Base-by-base conservation (phyloP, 1,140 invertebrate genomes). In the Cepaea nemoralis region DNA sequence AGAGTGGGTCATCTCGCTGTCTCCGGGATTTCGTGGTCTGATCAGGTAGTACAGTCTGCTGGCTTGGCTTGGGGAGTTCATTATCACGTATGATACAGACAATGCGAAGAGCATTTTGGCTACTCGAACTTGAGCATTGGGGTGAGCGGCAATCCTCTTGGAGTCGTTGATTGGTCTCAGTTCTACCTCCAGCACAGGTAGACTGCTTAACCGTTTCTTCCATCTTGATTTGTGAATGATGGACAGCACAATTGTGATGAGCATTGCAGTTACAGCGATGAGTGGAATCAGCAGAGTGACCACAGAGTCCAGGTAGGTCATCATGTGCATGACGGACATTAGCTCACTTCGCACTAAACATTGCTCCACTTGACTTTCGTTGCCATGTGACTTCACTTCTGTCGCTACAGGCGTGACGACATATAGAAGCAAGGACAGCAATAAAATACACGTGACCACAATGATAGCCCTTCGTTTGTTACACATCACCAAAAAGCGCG, bases 401-500 rank as follows among this genome's bases (percentile, higher is more conserved):
- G 85, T 84, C 0, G 83, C 79, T 0, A 83, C 70, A 1, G 82
- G 76, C 0, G 83, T 74, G 5, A 83, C 71, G 22, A 93, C 87
- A 86, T 94, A 95, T 3, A 94, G 77, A 0, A 94, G 31, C 24
- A 94, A 83, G 0, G 94, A 93, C 0, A 92, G 83, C 0, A 93
- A 12, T 0, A 92, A 92, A 0, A 96, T 86, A 0, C 90, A 85
- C 0, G 88, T 75, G 0, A 96, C 91, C 0, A 95, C 93, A 0
- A 91, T 90, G 86, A 94, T 94, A 0, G 96, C 95, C 27, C 95
- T 91, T 0, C 92, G 90, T n/a, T 78, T 69, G 0, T 96, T 96
- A 88, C 96, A 97, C 90, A 96, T 93, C 1, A 93, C 93, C 39
- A 94, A 94, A 0, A 95, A 91, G 59, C 93, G 93, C 39, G 96